Conservation (phyloP, 1,140 invertebrate species). For the Paraescarpia echinospica region DNA sequence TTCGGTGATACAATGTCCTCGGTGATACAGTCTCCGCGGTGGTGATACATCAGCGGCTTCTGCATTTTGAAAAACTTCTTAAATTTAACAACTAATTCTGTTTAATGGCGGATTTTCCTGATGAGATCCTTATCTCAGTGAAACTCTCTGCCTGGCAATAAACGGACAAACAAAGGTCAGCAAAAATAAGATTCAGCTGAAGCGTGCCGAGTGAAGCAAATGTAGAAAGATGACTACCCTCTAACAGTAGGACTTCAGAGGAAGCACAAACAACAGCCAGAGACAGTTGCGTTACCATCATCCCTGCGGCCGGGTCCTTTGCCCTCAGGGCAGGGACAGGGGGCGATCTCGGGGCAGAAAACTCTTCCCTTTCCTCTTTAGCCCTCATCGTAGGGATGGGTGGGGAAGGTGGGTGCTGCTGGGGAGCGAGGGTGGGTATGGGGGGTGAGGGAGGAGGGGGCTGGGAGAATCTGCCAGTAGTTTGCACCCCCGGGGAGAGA, state of each 20-base stretch:
- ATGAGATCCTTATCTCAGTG: too few species aligned
- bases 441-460: not conserved
- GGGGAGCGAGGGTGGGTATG: not conserved
- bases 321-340: slow-evolving; percentile 33
- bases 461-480: not conserved
- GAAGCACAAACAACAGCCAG: not conserved
- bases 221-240: not conserved
- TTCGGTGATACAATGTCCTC: too few species aligned
- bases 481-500: not conserved
- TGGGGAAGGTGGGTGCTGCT: slow-evolving; percentile 7
- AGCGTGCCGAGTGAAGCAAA: not conserved
- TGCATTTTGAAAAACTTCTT: too few species aligned
- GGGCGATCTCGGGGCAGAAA: slow-evolving; percentile 37
- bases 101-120: too few species aligned
- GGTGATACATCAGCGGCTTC: too few species aligned
- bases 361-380: slow-evolving; percentile 32
- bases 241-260: not conserved
- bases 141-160: too few species aligned
- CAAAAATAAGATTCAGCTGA: not conserved
- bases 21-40: too few species aligned
- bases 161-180: not conserved
- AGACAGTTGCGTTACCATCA: slow-evolving; percentile 29
- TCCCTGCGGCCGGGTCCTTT: not conserved
- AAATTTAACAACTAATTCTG: too few species aligned
- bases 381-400: slow-evolving; percentile 18